A percentile compares a stretch with the other conserved stretches of the same genome.
Evolutionary conservation across 2,888 invertebrate species (phyloP).

Genomic region (Chrysodeixis includens): DNA sequence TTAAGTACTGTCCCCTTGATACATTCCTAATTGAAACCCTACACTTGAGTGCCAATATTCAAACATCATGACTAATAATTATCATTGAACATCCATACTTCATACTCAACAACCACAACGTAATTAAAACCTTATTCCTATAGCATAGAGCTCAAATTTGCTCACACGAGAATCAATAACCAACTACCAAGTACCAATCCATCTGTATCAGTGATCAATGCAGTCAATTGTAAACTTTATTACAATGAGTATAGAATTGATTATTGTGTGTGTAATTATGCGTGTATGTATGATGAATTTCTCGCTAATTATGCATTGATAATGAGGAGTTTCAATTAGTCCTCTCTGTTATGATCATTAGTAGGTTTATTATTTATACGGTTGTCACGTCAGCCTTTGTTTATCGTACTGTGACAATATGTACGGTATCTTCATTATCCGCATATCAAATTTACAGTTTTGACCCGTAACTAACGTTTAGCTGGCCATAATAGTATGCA

Average conservation of each 20-base stretch:
- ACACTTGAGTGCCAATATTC: conserved; percentile 32
- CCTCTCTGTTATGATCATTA: conserved; percentile 38
- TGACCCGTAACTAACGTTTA: neutral
- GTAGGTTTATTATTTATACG: conserved; percentile 36
- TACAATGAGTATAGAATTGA: neutral
- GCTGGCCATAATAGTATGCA: too few relatives aligned
- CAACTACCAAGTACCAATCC: neutral
- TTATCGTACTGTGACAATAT: neutral
- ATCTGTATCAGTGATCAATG: neutral
- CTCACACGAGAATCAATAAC: neutral
- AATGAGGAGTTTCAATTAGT: conserved; percentile 45
- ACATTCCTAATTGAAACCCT: neutral
- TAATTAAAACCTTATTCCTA: neutral
- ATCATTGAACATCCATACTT: conserved; percentile 20
- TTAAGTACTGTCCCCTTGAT: conserved; percentile 3
- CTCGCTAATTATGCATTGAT: conserved; percentile 19
- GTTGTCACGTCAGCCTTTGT: conserved; percentile 16
- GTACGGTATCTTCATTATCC: neutral
- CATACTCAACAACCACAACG: conserved; percentile 5
- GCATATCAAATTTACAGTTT: neutral
- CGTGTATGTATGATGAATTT: neutral
- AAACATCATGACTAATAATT: conserved; percentile 42
- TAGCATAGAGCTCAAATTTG: neutral
- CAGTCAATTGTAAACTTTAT: conserved; percentile 9
- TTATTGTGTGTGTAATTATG: conserved; percentile 10